These are phyloP conservation scores for Pecten maximus DNA, from an alignment of 2,888 invertebrate species.

Conservation along the genomic window DNA sequence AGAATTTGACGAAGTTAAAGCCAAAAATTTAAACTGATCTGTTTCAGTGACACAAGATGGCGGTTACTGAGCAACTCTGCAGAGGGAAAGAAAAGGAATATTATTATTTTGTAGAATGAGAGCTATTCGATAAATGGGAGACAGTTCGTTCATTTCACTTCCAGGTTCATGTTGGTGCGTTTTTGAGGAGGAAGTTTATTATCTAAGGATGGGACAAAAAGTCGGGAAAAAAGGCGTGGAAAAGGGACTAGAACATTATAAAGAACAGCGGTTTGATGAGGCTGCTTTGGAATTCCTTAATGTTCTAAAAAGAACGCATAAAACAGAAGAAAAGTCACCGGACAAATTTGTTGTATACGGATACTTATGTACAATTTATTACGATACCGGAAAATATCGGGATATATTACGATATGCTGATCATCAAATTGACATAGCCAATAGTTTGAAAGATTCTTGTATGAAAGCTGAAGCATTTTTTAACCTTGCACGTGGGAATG, in stretches of 20 bases:
- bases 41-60: not conserved
- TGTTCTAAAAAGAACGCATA: constrained; percentile 48
- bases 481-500: constrained; percentile 50
- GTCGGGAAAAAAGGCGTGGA: constrained; percentile 48
- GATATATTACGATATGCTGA: constrained; percentile 45
- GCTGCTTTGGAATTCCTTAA: constrained; percentile 50
- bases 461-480: constrained; percentile 50
- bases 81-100: not conserved
- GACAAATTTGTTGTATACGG: constrained; percentile 50
- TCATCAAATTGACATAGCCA: constrained; percentile 46
- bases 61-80: not conserved
- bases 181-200: not conserved
- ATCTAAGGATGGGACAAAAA: constrained; percentile 51
- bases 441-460: constrained; percentile 32
- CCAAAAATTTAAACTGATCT: not conserved
- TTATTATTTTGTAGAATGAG: not conserved
- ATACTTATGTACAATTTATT: constrained; percentile 49
- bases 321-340: constrained; percentile 39
- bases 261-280: constrained; percentile 40
- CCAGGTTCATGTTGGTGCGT: constrained; percentile 15
- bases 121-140: not conserved
- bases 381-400: constrained; percentile 52
- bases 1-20: constrained; percentile 30
- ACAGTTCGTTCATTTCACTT: not conserved
- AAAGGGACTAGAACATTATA: constrained; percentile 49